phyloP scores from a whole-genome alignment of 30 jellyfish, hydroid and myxozoan genomes.

The Morbakka virulenta region DNA sequence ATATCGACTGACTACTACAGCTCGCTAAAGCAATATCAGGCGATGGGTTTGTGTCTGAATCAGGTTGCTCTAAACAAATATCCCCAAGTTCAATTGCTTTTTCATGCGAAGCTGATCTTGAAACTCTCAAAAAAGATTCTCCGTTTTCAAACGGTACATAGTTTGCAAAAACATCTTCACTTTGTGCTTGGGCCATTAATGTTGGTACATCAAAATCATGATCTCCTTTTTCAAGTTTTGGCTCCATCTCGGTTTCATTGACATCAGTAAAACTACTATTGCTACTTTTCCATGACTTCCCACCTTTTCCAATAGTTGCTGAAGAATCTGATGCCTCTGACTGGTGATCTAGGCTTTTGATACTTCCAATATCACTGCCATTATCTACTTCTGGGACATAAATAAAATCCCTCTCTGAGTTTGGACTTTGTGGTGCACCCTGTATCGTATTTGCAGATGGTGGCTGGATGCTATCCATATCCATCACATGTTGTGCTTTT shows the following conservation, averaged over 20 bases:
- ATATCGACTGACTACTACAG: too few species aligned
- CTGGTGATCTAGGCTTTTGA: slow-evolving; percentile 56
- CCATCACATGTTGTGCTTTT: too few species aligned
- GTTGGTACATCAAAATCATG: slow-evolving; percentile 73
- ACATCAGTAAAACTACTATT: slow-evolving; percentile 74
- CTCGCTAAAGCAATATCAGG: not conserved
- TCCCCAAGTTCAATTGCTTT: not conserved
- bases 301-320: slow-evolving; percentile 24
- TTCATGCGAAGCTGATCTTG: not conserved
- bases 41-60: slow-evolving; percentile 22
- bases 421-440: too few species aligned
- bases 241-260: slow-evolving; percentile 59
- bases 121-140: too few species aligned
- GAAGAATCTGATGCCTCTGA: slow-evolving; percentile 48
- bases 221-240: slow-evolving; percentile 73
- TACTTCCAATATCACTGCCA: slow-evolving; percentile 64
- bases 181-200: slow-evolving; percentile 93
- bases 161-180: slow-evolving; percentile 35
- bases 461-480: too few species aligned
- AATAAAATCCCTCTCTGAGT: slow-evolving; percentile 36
- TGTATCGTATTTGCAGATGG: too few species aligned
- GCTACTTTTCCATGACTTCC: slow-evolving; percentile 69
- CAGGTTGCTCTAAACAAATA: not conserved
- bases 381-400: slow-evolving; percentile 23
- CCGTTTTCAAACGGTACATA: too few species aligned